A percentile compares a stretch with the other conserved stretches of the same genome.
phyloP scores from a whole-genome alignment of 2,113 vertebrate genomes.

The Rhombomys opimus region DNA sequence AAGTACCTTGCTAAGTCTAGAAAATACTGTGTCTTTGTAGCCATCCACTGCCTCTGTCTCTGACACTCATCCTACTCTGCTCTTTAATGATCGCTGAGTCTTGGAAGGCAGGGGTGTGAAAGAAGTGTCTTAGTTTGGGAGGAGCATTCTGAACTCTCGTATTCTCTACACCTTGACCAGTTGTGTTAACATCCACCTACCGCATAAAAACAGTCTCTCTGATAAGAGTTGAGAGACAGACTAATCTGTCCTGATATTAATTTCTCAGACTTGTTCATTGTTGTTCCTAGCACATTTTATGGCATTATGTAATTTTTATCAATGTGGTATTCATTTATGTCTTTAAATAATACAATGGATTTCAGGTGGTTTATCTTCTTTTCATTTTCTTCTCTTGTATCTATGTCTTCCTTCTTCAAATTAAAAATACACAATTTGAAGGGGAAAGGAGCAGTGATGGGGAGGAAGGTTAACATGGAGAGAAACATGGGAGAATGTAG shows the following conservation, averaged over 20 bases:
- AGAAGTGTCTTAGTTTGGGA: not conserved
- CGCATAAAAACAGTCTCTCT: not conserved
- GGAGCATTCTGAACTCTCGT: not conserved
- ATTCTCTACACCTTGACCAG: not conserved
- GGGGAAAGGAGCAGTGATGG: too few species aligned
- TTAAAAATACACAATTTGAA: not conserved
- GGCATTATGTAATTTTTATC: not conserved
- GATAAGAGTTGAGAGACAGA: not conserved
- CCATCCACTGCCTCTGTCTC: not conserved
- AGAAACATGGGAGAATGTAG: not conserved
- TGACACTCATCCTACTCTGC: not conserved
- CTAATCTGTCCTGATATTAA: not conserved
- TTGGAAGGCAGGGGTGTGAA: not conserved
- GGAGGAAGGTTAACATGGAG: not conserved
- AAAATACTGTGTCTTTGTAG: not conserved
- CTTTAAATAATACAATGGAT: not conserved
- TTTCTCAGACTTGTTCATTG: not conserved
- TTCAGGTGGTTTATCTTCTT: not conserved
- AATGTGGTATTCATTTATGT: not conserved
- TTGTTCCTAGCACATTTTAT: not conserved
- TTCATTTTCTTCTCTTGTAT: not conserved
- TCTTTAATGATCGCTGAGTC: not conserved
- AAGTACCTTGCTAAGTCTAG: not conserved
- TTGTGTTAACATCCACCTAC: not conserved
- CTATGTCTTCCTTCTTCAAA: not conserved